These are phyloP conservation scores for Sinotaia quadrata DNA, from an alignment of 2,888 invertebrate species.

Conservation along the genomic window DNA sequence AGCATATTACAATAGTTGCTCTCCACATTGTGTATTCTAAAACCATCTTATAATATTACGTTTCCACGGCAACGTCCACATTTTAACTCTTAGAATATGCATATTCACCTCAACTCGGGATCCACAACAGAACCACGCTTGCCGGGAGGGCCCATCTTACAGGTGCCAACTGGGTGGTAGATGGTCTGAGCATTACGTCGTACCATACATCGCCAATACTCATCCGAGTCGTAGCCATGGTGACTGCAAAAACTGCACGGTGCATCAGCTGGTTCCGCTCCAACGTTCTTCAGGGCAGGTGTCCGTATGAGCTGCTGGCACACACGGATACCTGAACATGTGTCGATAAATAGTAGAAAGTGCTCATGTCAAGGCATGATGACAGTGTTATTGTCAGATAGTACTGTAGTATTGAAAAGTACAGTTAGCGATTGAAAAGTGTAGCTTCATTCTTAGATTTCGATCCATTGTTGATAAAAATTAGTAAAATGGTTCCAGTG, in stretches of 20 bases:
- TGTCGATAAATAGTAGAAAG: background rate
- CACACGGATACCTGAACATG: constrained; percentile 32
- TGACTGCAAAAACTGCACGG: constrained; percentile 27
- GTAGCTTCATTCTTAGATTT: no score
- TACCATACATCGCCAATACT: constrained; percentile 45
- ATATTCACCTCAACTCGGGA: constrained; percentile 65
- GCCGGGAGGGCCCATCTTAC: constrained; percentile 77
- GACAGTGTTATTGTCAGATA: no score
- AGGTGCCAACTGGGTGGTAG: constrained; percentile 82
- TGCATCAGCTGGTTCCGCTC: constrained; percentile 25
- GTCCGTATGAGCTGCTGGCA: constrained; percentile 27
- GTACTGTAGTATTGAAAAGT: no score
- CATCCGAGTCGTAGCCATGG: constrained; percentile 34
- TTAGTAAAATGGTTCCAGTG: no score
- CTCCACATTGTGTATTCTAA: no score
- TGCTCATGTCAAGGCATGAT: no score
- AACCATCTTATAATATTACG: no score
- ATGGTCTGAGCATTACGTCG: constrained; percentile 35
- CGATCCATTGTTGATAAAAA: no score
- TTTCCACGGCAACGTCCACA: no score
- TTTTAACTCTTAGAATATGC: background rate
- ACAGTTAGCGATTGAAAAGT: no score
- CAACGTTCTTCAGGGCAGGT: constrained; percentile 10
- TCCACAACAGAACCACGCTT: constrained; percentile 79
- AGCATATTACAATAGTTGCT: no score